Conservation (phyloP, 1,140 invertebrate species). For the Cydia pomonella region DNA sequence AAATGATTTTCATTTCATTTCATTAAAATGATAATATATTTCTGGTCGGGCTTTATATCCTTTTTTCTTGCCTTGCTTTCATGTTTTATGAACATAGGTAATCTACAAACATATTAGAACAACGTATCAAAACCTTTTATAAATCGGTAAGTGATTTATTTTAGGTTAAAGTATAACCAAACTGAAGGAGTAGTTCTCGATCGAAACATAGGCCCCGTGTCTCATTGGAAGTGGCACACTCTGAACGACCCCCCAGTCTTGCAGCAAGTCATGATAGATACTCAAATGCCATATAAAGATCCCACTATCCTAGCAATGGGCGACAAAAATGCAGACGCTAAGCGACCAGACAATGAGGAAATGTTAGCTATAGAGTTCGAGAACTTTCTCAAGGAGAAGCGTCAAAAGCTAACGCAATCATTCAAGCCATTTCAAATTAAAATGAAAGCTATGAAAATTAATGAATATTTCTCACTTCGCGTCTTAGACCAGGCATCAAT, state of each 20-base stretch:
- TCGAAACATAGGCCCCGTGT: slow-evolving; percentile 61
- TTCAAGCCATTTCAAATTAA: slow-evolving; percentile 74
- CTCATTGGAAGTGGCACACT: slow-evolving; percentile 75
- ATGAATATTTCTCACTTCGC: slow-evolving; percentile 69
- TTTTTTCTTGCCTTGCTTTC: too few relatives aligned
- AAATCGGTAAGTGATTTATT: too few relatives aligned
- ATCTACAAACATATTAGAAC: too few relatives aligned
- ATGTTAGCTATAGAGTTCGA: slow-evolving; percentile 75
- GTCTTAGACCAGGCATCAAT: slow-evolving; percentile 73
- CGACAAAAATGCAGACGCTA: slow-evolving; percentile 47
- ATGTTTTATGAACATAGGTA: too few relatives aligned
- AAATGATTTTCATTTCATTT: too few relatives aligned
- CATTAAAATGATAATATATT: too few relatives aligned
- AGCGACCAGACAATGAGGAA: slow-evolving; percentile 63
- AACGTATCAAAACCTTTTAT: too few relatives aligned
- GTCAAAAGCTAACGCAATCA: slow-evolving; percentile 64
- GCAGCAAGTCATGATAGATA: slow-evolving; percentile 75
- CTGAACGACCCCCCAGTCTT: slow-evolving; percentile 73
- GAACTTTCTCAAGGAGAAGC: slow-evolving; percentile 73
- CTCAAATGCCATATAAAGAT: slow-evolving; percentile 68
- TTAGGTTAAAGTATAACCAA: slow-evolving; percentile 74
- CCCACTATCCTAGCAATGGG: slow-evolving; percentile 63
- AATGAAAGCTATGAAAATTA: slow-evolving; percentile 76
- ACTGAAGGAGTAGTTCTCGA: slow-evolving; percentile 75
- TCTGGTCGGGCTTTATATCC: too few relatives aligned